These are phyloP conservation scores for Montipora cactus DNA, from an alignment of 64 coral and sea anemone species.

Conservation along the genomic window DNA sequence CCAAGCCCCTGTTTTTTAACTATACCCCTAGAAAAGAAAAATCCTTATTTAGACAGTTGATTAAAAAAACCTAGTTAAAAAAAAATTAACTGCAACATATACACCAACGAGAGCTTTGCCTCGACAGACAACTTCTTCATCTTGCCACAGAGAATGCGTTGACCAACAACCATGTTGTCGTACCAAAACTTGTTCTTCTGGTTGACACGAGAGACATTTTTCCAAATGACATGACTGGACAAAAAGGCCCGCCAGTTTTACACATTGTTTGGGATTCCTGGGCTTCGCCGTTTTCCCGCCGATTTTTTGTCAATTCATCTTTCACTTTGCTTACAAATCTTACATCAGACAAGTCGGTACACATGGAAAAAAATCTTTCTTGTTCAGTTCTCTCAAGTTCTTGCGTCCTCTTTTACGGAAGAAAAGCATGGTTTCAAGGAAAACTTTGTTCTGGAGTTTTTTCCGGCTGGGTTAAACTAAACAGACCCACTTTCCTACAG, in stretches of 20 bases:
- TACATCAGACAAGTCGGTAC: slow-evolving; percentile 36
- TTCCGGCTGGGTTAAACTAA: slow-evolving; percentile 6
- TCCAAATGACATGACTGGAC: slow-evolving; percentile 62
- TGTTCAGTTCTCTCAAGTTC: slow-evolving; percentile 59
- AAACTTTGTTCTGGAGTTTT: slow-evolving; percentile 70
- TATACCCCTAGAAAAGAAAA: too few species aligned
- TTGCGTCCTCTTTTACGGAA: slow-evolving; percentile 59
- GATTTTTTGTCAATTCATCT: slow-evolving; percentile 65
- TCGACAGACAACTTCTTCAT: slow-evolving; percentile 71
- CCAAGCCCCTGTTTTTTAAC: too few species aligned
- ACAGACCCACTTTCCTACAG: slow-evolving; percentile 60
- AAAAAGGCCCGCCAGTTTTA: slow-evolving; percentile 32
- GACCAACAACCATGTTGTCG: slow-evolving; percentile 41
- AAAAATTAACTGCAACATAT: too few species aligned
- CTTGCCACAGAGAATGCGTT: slow-evolving; percentile 43
- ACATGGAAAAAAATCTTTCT: slow-evolving; percentile 44
- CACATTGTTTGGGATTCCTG: slow-evolving; percentile 57
- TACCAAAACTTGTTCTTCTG: slow-evolving; percentile 63
- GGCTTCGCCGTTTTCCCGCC: slow-evolving; percentile 50
- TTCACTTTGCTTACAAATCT: slow-evolving; percentile 63
- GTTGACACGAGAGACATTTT: slow-evolving; percentile 47
- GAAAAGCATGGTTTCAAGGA: slow-evolving; percentile 71
- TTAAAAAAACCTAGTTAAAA: too few species aligned
- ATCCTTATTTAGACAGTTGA: too few species aligned
- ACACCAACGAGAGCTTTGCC: slow-evolving; percentile 46